Evolutionary conservation across 2,113 vertebrate genomes (phyloP).

Genomic region (Oreotrochilus melanogaster): DNA sequence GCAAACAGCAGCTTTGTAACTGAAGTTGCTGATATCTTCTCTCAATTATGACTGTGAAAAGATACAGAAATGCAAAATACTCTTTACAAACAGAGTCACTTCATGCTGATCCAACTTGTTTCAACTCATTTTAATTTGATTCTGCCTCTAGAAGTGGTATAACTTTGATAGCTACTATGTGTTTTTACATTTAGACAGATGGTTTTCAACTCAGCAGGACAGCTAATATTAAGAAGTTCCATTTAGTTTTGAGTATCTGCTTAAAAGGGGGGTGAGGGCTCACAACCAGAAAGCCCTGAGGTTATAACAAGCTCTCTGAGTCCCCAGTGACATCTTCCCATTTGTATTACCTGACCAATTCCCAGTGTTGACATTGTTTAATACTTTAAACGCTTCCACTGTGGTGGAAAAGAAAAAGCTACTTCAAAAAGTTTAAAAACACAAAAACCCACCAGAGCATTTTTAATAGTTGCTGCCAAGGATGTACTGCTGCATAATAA

Average conservation of each 20-base stretch:
- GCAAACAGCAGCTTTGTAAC: conserved; percentile 55
- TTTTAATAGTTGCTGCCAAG: background rate
- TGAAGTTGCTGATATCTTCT: conserved; percentile 26
- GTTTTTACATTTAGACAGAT: background rate
- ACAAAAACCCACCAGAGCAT: background rate
- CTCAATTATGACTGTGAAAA: conserved; percentile 65
- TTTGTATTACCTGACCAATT: background rate
- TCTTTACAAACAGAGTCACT: conserved; percentile 15
- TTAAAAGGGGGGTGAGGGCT: background rate
- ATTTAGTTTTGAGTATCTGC: conserved; percentile 23
- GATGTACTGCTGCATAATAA: background rate
- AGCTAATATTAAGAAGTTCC: background rate
- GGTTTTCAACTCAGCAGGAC: conserved; percentile 11
- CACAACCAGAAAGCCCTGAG: background rate
- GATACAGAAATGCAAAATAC: conserved; percentile 35
- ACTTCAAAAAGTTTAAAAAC: background rate
- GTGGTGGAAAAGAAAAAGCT: background rate
- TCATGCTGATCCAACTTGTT: background rate
- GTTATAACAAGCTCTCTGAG: background rate
- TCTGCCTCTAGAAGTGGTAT: background rate
- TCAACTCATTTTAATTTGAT: background rate
- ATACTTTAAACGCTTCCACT: background rate
- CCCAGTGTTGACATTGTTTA: background rate
- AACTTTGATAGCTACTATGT: background rate
- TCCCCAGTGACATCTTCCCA: background rate